Evolutionary conservation across 2,113 vertebrate species (phyloP).

Genomic region (Engystomops pustulosus): DNA sequence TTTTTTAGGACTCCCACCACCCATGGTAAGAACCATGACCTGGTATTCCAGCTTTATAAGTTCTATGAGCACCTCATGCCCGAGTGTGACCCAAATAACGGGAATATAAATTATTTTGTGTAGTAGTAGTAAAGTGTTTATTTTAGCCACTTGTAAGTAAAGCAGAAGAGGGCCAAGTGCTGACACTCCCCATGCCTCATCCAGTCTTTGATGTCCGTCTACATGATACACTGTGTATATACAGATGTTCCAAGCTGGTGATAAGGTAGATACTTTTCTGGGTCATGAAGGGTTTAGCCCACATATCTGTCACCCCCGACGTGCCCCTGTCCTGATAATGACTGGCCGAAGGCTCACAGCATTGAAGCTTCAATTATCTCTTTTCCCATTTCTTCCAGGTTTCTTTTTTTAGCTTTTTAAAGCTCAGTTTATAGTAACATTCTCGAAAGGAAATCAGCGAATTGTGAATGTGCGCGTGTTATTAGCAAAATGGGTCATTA

Average conservation of each 20-base stretch:
- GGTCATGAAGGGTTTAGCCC: constrained; percentile 47
- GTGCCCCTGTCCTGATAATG: constrained; percentile 19
- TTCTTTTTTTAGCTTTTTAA: background rate
- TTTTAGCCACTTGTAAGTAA: background rate
- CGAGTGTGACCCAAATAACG: background rate
- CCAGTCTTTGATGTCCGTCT: constrained; percentile 23
- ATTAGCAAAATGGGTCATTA: constrained; percentile 3
- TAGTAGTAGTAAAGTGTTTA: background rate
- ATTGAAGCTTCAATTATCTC: background rate
- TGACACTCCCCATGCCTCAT: constrained; percentile 9
- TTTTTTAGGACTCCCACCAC: too few relatives aligned
- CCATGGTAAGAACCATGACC: too few relatives aligned
- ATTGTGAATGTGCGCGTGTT: constrained; percentile 8
- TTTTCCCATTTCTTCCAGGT: background rate
- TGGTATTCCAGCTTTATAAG: background rate
- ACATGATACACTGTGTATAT: background rate
- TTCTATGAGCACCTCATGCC: background rate
- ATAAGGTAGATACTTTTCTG: constrained; percentile 18
- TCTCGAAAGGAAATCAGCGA: background rate
- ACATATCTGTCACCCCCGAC: constrained; percentile 23
- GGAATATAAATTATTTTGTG: background rate
- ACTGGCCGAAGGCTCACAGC: background rate
- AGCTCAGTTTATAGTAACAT: background rate
- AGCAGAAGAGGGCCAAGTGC: background rate
- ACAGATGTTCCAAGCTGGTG: constrained; percentile 20